Evolutionary conservation across 2,888 invertebrate species (phyloP).

Genomic region (Hirudinaria manillensis): DNA sequence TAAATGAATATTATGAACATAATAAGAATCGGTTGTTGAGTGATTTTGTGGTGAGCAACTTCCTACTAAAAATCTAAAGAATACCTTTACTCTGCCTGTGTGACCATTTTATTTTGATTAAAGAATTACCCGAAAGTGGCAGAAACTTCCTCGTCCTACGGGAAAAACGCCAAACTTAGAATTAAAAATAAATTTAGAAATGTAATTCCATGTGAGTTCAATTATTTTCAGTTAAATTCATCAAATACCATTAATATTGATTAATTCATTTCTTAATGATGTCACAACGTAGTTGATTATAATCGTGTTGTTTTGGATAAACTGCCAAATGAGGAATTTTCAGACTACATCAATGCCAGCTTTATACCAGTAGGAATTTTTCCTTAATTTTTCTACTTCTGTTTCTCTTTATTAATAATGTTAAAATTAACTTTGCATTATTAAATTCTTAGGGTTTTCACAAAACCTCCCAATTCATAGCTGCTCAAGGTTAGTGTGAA

Average conservation of each 20-base stretch:
- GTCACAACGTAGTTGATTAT: slow-evolving; percentile 48
- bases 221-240: not conserved
- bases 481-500: slow-evolving; percentile 17
- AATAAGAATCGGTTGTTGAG: too few relatives aligned
- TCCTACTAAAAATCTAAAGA: too few relatives aligned
- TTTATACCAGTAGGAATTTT: slow-evolving; percentile 49
- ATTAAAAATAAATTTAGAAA: slow-evolving; percentile 32
- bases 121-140: not conserved
- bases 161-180: slow-evolving; percentile 7
- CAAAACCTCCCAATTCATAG: slow-evolving; percentile 15
- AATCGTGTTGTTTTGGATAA: slow-evolving; percentile 48
- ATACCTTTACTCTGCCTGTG: too few relatives aligned
- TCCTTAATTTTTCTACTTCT: not conserved
- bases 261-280: not conserved
- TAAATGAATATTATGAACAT: too few relatives aligned
- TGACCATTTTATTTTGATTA: too few relatives aligned
- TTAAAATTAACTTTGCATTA: not conserved
- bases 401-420: not conserved
- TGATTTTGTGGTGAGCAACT: too few relatives aligned
- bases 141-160: not conserved
- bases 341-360: slow-evolving; percentile 53
- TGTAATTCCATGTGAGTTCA: slow-evolving; percentile 32
- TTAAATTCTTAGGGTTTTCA: not conserved
- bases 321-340: slow-evolving; percentile 44
- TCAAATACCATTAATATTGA: not conserved